Conservation (phyloP, 2,797 vertebrate genomes). For the Fratercula arctica region DNA sequence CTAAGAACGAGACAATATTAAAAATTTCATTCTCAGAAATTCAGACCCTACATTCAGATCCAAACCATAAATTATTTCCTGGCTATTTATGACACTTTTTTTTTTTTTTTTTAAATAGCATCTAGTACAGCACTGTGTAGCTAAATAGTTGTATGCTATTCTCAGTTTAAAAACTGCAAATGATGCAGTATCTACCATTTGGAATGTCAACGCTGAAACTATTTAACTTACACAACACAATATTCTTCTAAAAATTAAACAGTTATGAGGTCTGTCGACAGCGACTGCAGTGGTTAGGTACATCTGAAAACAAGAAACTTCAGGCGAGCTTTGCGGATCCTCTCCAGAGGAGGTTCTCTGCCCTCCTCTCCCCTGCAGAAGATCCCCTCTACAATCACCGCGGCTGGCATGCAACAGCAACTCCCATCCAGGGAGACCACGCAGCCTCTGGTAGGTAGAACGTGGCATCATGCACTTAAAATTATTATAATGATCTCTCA, state of each 20-base stretch:
- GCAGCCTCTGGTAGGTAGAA: not conserved
- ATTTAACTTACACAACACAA: not conserved
- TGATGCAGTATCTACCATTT: fast-evolving
- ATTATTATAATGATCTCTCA: not conserved
- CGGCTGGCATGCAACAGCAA: not conserved
- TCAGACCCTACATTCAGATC: not conserved
- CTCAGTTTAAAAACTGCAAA: not conserved
- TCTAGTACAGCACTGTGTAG: not conserved
- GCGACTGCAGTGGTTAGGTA: not conserved
- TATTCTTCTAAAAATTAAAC: not conserved
- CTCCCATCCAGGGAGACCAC: not conserved
- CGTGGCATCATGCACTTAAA: fast-evolving
- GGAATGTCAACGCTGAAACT: not conserved
- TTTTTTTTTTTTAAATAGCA: not conserved
- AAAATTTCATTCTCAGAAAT: not conserved
- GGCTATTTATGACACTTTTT: not conserved
- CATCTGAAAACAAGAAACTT: not conserved
- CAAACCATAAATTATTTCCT: not conserved
- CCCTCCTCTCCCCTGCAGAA: not conserved
- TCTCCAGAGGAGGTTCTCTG: not conserved
- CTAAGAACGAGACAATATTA: not conserved
- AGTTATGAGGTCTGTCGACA: not conserved
- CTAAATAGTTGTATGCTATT: not conserved
- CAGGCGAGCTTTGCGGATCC: not conserved
- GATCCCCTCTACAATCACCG: not conserved